A percentile compares a stretch with the other conserved stretches of the same genome.
Evolutionary conservation across 2,797 vertebrate genomes (phyloP).

Genomic region (Myotis vivesi): DNA sequence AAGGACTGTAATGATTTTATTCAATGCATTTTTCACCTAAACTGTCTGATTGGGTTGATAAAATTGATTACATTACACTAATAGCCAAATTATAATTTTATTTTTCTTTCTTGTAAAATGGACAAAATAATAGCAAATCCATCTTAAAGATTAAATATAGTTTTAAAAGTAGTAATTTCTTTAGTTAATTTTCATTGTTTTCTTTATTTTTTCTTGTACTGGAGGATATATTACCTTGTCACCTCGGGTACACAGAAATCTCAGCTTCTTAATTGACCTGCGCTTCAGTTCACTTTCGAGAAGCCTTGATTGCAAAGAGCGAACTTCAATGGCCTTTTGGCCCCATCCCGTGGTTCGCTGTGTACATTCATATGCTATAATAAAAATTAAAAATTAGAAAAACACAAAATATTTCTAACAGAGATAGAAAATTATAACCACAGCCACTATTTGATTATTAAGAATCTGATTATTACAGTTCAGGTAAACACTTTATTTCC

Average conservation of each 20-base stretch:
- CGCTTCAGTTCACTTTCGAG: conserved; percentile 96
- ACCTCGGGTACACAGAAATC: conserved; percentile 95
- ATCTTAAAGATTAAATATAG: background rate
- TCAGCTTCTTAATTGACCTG: conserved; percentile 96
- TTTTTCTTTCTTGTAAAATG: conserved; percentile 5
- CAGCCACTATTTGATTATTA: background rate
- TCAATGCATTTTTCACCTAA: background rate
- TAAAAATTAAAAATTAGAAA: conserved; percentile 35
- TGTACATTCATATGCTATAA: conserved; percentile 92
- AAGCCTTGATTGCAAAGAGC: conserved; percentile 90
- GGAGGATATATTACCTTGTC: conserved; percentile 90
- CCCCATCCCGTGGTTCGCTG: conserved; percentile 97
- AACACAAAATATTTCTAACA: background rate
- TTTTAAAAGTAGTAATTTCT: conserved; percentile 32
- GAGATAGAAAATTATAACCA: background rate
- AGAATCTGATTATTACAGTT: conserved; percentile 28
- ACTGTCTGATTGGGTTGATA: background rate
- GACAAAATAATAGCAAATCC: background rate
- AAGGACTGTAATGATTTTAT: background rate
- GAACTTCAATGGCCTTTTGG: conserved; percentile 93
- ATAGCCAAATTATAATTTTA: background rate
- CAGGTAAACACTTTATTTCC: background rate
- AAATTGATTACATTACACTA: conserved; percentile 31
- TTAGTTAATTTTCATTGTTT: conserved; percentile 17
- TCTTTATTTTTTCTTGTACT: conserved; percentile 26